phyloP scores from a whole-genome alignment of 2,113 vertebrate species.

The Calonectris borealis region DNA sequence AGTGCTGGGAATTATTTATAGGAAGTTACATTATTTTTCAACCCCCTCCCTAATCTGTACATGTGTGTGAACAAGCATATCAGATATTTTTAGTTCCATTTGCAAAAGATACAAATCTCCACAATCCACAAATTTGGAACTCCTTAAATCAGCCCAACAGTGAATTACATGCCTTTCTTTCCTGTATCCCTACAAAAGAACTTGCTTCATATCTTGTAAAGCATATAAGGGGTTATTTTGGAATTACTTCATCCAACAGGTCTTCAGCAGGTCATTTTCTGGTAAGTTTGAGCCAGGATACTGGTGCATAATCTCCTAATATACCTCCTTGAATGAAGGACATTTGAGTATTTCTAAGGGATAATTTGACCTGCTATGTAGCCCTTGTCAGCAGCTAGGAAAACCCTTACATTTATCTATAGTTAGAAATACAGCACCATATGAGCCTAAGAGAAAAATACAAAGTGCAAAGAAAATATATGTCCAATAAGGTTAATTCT shows the following conservation, averaged over 20 bases:
- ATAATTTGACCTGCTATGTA: neutral
- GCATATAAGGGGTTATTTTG: neutral
- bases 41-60: fast-evolving
- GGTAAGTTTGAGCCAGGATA: neutral
- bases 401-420: neutral
- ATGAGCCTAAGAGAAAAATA: neutral
- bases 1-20: neutral
- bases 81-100: neutral
- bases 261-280: neutral
- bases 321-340: neutral
- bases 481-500: neutral
- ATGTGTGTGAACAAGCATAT: neutral
- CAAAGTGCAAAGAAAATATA: neutral
- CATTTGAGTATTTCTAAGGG: neutral
- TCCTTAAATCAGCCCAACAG: neutral
- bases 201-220: neutral
- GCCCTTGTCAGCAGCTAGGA: neutral
- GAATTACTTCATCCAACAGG: neutral
- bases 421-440: neutral
- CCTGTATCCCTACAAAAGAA: neutral
- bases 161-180: neutral
- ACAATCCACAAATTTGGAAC: neutral
- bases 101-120: neutral
- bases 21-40: neutral
- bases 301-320: neutral